Conservation (phyloP, 2,797 vertebrate genomes). For the Poliocrania exsul region DNA sequence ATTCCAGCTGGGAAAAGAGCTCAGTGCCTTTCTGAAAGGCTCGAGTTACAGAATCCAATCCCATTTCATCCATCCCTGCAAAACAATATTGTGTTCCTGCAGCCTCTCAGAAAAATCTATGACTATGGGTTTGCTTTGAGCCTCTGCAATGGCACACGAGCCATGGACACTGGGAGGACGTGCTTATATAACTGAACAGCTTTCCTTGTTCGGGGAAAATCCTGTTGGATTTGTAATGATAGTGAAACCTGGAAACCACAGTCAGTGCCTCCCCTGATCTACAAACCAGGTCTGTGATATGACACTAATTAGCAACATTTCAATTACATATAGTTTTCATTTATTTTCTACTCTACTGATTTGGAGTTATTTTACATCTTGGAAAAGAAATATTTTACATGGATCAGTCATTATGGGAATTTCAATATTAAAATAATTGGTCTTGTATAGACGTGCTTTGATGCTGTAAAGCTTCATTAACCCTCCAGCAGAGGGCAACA, state of each 20-base stretch:
- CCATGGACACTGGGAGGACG: neutral
- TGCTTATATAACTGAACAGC: neutral
- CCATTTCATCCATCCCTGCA: neutral
- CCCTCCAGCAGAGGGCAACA: conserved; percentile 78
- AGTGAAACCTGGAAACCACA: neutral
- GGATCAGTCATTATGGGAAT: neutral
- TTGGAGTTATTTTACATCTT: neutral
- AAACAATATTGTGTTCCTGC: neutral
- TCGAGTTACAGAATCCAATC: neutral
- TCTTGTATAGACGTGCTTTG: neutral
- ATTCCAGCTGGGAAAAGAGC: neutral
- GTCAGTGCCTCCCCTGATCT: fast-evolving
- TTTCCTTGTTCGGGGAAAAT: neutral
- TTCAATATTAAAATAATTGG: neutral
- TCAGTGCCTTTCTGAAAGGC: neutral
- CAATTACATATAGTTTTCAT: neutral
- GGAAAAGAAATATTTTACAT: neutral
- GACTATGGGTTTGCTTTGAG: neutral
- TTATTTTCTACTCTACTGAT: neutral
- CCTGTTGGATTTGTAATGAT: fast-evolving
- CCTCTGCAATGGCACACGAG: conserved; percentile 20
- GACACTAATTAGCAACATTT: neutral
- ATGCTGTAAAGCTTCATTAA: neutral
- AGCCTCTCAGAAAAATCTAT: neutral
- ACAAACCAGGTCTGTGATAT: neutral